phyloP scores from a whole-genome alignment of 2,888 invertebrate genomes.

The Lottia scabra region DNA sequence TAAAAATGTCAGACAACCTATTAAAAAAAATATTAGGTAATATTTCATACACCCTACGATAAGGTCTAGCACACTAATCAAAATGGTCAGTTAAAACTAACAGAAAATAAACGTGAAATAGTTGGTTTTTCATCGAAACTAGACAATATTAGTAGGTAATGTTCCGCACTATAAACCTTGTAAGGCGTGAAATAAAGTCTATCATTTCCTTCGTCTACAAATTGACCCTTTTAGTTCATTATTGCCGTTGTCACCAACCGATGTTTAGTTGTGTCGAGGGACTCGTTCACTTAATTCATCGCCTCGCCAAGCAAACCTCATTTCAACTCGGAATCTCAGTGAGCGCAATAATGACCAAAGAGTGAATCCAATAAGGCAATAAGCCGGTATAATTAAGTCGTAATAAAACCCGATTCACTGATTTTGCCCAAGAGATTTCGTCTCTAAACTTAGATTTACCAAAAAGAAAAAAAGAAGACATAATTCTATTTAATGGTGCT shows the following conservation, averaged over 20 bases:
- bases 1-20: too few relatives aligned
- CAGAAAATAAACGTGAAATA: too few relatives aligned
- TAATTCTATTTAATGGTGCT: too few relatives aligned
- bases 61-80: too few relatives aligned
- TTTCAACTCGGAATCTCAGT: neutral
- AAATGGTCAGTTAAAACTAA: too few relatives aligned
- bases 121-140: neutral
- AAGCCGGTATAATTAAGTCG: neutral
- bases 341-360: neutral
- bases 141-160: neutral
- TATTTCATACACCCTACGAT: too few relatives aligned
- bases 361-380: conserved; percentile 3
- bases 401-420: neutral
- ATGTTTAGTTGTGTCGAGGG: neutral
- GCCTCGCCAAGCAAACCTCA: neutral
- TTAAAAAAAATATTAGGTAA: too few relatives aligned
- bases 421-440: neutral
- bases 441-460: too few relatives aligned
- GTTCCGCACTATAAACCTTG: neutral
- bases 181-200: conserved; percentile 3
- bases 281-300: neutral
- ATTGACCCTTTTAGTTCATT: conserved; percentile 5
- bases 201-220: neutral
- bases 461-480: too few relatives aligned
- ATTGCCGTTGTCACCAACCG: neutral